Evolutionary conservation across 2,888 invertebrate genomes (phyloP), one percentile per base, ranked within the genome.

Genomic region (Napeogenes sylphis): DNA sequence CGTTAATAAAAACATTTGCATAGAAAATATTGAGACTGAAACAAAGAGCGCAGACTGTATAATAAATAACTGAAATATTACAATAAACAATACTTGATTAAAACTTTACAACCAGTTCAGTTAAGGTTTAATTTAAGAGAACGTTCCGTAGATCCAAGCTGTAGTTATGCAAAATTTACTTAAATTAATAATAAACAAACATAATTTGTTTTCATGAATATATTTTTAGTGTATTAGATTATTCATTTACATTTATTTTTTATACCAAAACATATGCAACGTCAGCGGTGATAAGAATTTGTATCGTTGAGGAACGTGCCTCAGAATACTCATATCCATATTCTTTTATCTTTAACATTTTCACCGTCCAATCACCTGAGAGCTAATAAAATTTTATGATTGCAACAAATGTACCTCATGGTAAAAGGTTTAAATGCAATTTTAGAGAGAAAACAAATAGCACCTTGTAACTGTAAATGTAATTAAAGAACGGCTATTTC

Each of bases 61-160:
- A 58, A 62, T 63, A 63, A 67, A 65, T 67, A 61, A 56, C 58
- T 60, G 42, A 54, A 62, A 58, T 75, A 78, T 77, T 75, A 79
- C 74, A 75, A 80, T 77, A 82, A 79, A 76, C 76, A 76, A 73
- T 70, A 68, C 75, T 79, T 81, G 79, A 83, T 83, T 83, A 82
- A 82, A 83, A 76, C 38, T 62, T 64, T 61, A 66, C 62, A 55
- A 60, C 46, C 58, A 59, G 59, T 63, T 53, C 32, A 14, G 38
- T 65, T 59, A 51, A 45, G 47, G 46, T 51, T 51, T 30, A 30
- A 51, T 51, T 51, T 51, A 51, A 51, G 51, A 14, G 6, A 51
- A 51, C 30, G 10, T 30, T n/a, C 2, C 30, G 14, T 51, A 21
- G 30, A 51, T 51, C 51, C 47, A 8, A 30, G 30, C 51, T 51